Evolutionary conservation across 2,888 invertebrate species (phyloP).

Genomic region (Zhengitettix transpicula): DNA sequence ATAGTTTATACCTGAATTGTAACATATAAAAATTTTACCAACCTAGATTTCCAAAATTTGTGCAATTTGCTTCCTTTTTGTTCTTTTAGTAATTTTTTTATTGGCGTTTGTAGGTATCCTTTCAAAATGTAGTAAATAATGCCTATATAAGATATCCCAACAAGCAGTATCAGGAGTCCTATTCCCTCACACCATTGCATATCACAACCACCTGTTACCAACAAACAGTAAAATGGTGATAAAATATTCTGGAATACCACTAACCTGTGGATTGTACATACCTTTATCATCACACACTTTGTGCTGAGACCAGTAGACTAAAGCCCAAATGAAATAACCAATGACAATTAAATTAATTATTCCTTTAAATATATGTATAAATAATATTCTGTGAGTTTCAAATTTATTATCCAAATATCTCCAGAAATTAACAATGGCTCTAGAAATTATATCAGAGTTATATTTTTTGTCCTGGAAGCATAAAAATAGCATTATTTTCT

Average conservation of each 20-base stretch:
- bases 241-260: neutral
- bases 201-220: neutral
- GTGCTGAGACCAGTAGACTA: neutral
- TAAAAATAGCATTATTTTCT: too few species aligned
- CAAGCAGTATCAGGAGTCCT: neutral
- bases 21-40: neutral
- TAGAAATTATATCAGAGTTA: neutral
- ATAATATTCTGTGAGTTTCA: neutral
- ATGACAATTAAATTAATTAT: neutral
- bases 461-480: too few species aligned
- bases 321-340: neutral
- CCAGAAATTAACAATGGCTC: neutral
- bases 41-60: neutral
- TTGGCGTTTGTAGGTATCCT: neutral
- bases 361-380: neutral
- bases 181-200: neutral
- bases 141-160: neutral
- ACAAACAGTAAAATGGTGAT: neutral
- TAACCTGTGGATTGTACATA: neutral
- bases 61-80: neutral
- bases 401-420: neutral
- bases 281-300: neutral
- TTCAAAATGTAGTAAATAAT: neutral
- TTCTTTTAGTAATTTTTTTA: neutral
- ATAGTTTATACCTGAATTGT: too few species aligned